A percentile compares a stretch with the other conserved stretches of the same genome.
Evolutionary conservation across 2,113 vertebrate genomes (phyloP).

Genomic region (Xyrauchen texanus): DNA sequence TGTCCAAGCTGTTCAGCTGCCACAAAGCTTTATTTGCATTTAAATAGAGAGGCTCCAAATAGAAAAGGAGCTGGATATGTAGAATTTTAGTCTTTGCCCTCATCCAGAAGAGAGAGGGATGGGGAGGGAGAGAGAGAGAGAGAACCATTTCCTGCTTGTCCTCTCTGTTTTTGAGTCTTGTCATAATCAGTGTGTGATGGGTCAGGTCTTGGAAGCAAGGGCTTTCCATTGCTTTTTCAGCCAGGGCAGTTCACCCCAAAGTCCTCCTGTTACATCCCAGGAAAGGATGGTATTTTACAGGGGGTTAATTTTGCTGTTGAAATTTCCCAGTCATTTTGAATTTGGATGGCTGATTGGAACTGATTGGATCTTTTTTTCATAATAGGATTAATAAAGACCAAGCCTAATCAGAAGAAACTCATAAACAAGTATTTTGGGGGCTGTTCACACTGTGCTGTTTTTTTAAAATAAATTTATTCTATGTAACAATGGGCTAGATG

Average conservation of each 20-base stretch:
- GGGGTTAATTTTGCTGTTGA: too few relatives aligned
- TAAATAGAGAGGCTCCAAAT: constrained; percentile 65
- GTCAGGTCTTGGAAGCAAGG: constrained; percentile 43
- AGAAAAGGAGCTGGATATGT: constrained; percentile 29
- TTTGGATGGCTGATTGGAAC: too few relatives aligned
- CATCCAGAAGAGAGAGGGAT: constrained; percentile 40
- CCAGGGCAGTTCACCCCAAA: constrained; percentile 4
- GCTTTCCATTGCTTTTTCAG: constrained; percentile 18
- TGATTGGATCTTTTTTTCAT: too few relatives aligned
- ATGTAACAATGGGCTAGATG: too few relatives aligned
- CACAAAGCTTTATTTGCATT: constrained; percentile 72
- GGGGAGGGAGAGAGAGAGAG: constrained; percentile 1
- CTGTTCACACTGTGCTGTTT: too few relatives aligned
- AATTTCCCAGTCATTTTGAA: too few relatives aligned
- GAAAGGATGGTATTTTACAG: too few relatives aligned
- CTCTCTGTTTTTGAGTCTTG: constrained; percentile 46
- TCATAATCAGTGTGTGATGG: constrained; percentile 51
- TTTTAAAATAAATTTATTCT: too few relatives aligned
- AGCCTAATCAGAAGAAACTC: too few relatives aligned
- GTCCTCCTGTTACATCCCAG: not conserved
- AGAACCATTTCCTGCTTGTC: not conserved
- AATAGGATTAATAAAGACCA: too few relatives aligned
- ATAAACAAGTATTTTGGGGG: too few relatives aligned
- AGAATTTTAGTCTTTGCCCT: constrained; percentile 47
- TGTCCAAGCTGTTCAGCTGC: constrained; percentile 68